Evolutionary conservation across 2,113 vertebrate species (phyloP).

Genomic region (Grantiella picta): DNA sequence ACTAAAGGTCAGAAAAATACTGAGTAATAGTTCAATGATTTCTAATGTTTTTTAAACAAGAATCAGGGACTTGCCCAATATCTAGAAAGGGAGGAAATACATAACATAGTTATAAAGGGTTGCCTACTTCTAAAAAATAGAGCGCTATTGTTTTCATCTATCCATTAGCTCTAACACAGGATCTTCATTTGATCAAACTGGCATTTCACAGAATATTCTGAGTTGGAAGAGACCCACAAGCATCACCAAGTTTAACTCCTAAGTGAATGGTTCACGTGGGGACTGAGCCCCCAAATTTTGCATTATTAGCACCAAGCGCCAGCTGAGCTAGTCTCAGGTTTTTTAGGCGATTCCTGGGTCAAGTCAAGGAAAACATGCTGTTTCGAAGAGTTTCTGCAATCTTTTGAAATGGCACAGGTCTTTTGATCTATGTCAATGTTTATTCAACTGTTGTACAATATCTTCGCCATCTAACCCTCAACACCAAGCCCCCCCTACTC

Average conservation of each 20-base stretch:
- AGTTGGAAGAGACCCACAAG: not conserved
- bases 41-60: not conserved
- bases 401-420: not conserved
- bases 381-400: not conserved
- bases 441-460: not conserved
- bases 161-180: not conserved
- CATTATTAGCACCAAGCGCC: not conserved
- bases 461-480: not conserved
- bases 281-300: not conserved
- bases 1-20: not conserved
- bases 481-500: rapidly evolving
- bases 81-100: not conserved
- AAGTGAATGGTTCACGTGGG: not conserved
- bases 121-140: not conserved
- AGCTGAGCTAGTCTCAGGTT: not conserved
- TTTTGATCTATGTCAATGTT: not conserved
- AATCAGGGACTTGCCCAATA: not conserved
- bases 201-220: not conserved
- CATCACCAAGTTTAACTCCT: not conserved
- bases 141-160: not conserved
- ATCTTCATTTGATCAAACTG: not conserved
- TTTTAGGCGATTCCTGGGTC: not conserved
- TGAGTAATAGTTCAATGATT: not conserved
- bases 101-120: not conserved
- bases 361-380: not conserved